Conservation (phyloP, 2,113 vertebrate genomes). For the Symphodus melops region DNA sequence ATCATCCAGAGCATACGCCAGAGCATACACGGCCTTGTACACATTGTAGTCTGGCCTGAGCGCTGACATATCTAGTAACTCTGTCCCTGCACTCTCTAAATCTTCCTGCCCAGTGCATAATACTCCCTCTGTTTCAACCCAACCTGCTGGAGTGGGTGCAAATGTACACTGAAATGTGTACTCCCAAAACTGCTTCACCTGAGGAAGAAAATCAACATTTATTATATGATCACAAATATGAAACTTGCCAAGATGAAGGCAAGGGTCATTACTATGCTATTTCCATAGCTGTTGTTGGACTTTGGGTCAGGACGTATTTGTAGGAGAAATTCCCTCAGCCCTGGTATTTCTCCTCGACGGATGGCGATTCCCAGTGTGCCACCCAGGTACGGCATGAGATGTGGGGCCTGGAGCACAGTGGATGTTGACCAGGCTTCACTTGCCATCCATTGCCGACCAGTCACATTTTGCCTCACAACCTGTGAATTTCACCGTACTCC, state of each 20-base stretch:
- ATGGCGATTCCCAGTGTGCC: slow-evolving; percentile 69
- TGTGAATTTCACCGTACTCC: background rate
- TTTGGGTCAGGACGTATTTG: slow-evolving; percentile 19
- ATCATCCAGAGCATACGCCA: slow-evolving; percentile 77
- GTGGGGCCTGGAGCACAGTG: slow-evolving; percentile 41
- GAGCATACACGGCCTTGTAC: slow-evolving; percentile 78
- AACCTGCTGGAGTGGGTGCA: background rate
- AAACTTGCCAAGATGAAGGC: no score
- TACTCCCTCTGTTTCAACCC: no score
- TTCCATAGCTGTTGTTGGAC: no score
- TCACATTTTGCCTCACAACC: slow-evolving; percentile 70
- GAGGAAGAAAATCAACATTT: background rate
- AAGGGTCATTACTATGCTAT: no score
- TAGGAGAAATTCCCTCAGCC: slow-evolving; percentile 44
- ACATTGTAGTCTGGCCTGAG: slow-evolving; percentile 78
- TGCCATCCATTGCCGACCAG: slow-evolving; percentile 75
- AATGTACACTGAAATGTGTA: slow-evolving; percentile 73
- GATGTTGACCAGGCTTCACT: slow-evolving; percentile 63
- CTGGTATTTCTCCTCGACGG: slow-evolving; percentile 67
- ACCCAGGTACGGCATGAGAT: slow-evolving; percentile 50
- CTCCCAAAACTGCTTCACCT: slow-evolving; percentile 74
- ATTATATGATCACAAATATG: no score
- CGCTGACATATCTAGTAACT: slow-evolving; percentile 23
- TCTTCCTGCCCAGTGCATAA: no score
- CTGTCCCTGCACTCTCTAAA: no score